These are phyloP conservation scores for Xanthorhoe designata DNA, from an alignment of 2,888 invertebrate genomes.

Conservation along the genomic window DNA sequence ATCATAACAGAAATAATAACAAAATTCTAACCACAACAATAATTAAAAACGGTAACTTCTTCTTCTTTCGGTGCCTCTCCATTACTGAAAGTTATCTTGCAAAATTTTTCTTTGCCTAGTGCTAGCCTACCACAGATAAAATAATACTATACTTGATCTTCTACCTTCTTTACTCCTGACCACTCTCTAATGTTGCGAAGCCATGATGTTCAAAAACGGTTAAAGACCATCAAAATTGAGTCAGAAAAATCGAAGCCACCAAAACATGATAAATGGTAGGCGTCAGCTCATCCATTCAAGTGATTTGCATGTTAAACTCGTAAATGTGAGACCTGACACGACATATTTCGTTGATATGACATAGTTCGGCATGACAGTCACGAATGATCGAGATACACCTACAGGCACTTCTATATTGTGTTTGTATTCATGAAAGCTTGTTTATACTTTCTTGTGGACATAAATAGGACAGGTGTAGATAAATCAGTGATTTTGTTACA, in stretches of 20 bases:
- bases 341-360: slow-evolving; percentile 47
- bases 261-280: slow-evolving; percentile 56
- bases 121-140: too few species aligned
- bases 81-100: too few species aligned
- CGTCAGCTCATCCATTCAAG: slow-evolving; percentile 61
- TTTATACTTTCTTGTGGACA: slow-evolving; percentile 12
- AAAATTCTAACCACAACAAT: too few species aligned
- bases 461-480: slow-evolving; percentile 19
- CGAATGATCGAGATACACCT: slow-evolving; percentile 29
- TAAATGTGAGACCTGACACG: slow-evolving; percentile 70
- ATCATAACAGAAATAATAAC: too few species aligned
- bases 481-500: slow-evolving; percentile 9
- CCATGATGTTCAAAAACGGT: too few species aligned
- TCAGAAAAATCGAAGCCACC: slow-evolving; percentile 13
- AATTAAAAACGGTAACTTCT: too few species aligned
- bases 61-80: too few species aligned
- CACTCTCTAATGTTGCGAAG: too few species aligned
- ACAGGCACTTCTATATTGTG: slow-evolving; percentile 25
- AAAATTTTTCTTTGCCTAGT: too few species aligned
- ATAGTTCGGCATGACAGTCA: slow-evolving; percentile 42
- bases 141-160: too few species aligned
- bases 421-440: slow-evolving; percentile 25
- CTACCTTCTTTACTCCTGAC: too few species aligned
- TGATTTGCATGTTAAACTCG: slow-evolving; percentile 70
- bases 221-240: background rate